phyloP scores from a whole-genome alignment of 2,888 invertebrate genomes.

The Steinernema scapterisci region DNA sequence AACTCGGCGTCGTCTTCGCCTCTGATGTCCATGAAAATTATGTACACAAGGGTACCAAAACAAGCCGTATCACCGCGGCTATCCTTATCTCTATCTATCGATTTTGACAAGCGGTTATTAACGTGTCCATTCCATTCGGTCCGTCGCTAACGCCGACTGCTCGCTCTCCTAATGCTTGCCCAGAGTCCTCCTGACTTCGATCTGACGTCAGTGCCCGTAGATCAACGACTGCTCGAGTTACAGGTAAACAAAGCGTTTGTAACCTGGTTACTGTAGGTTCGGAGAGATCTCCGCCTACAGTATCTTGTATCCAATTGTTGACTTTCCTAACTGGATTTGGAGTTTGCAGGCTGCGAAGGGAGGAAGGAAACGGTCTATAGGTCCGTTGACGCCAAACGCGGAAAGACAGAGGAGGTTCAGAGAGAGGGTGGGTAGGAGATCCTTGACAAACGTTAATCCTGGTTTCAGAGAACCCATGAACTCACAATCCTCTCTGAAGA shows the following conservation, averaged over 20 bases:
- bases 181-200: background rate
- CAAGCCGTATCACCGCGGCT: background rate
- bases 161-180: background rate
- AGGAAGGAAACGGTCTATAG: constrained; percentile 18
- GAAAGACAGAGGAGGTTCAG: constrained; percentile 20
- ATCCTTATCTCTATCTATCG: background rate
- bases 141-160: background rate
- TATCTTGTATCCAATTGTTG: too few species aligned
- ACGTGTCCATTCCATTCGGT: background rate
- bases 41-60: background rate
- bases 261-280: background rate
- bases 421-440: constrained; percentile 13
- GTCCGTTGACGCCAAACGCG: constrained; percentile 12
- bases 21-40: background rate
- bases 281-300: too few species aligned
- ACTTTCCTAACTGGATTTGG: background rate
- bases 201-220: constrained; percentile 19
- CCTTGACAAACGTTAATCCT: background rate
- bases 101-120: constrained; percentile 12
- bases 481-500: background rate
- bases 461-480: constrained; percentile 9
- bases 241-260: constrained; percentile 27
- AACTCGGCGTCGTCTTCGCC: background rate
- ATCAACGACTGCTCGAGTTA: constrained; percentile 15
- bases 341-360: constrained; percentile 9